phyloP scores from a whole-genome alignment of 2,797 vertebrate species.

The Huso huso region DNA sequence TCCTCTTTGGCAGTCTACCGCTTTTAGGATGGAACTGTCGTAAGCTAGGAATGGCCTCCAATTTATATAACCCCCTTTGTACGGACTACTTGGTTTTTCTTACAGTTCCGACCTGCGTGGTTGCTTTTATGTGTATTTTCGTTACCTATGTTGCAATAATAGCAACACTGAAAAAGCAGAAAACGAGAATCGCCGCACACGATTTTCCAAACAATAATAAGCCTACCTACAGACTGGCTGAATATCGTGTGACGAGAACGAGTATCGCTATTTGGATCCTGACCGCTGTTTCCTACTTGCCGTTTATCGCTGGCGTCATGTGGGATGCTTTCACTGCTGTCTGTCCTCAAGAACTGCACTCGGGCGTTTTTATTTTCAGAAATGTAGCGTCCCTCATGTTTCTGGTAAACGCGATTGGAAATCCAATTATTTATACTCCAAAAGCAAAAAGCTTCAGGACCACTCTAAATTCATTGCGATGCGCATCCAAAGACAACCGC shows the following conservation, averaged over 20 bases:
- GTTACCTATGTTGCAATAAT: conserved; percentile 47
- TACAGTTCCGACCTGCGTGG: conserved; percentile 23
- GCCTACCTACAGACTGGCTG: conserved; percentile 29
- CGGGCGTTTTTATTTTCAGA: conserved; percentile 22
- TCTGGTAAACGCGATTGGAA: conserved; percentile 36
- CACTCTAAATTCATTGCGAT: conserved; percentile 21
- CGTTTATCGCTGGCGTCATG: conserved; percentile 38
- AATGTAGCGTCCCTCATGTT: conserved; percentile 33
- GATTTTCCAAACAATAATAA: conserved; percentile 7
- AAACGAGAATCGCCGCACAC: conserved; percentile 20
- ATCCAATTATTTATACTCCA: conserved; percentile 35
- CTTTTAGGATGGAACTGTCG: conserved; percentile 41
- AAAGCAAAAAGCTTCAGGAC: conserved; percentile 19
- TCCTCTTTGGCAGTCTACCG: conserved; percentile 28
- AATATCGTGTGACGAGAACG: conserved; percentile 34
- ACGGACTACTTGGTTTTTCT: conserved; percentile 36
- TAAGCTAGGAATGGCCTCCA: conserved; percentile 12
- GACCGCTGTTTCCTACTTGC: conserved; percentile 31
- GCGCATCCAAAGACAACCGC: neutral
- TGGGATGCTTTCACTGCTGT: conserved; percentile 30
- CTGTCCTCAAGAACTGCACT: conserved; percentile 27
- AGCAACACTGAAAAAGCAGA: conserved; percentile 35
- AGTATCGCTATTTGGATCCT: conserved; percentile 39
- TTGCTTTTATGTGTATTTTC: conserved; percentile 35
- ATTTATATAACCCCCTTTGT: conserved; percentile 42